Evolutionary conservation across 64 coral and sea anemone species (phyloP).

Genomic region (Pocillopora damicornis): DNA sequence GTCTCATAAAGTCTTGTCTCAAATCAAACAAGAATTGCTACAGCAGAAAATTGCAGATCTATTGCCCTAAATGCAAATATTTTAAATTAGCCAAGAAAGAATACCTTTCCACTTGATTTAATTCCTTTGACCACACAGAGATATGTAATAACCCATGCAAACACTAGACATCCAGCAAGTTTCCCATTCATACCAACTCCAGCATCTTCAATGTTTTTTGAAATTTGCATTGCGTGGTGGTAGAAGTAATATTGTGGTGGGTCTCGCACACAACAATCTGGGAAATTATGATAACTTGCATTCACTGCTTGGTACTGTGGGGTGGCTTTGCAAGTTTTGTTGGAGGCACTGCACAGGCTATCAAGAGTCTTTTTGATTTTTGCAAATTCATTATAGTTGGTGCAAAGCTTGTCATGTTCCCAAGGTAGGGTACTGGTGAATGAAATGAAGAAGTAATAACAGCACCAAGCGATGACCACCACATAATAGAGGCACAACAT

Average conservation of each 20-base stretch:
- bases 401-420: slow-evolving; percentile 55
- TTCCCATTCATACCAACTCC: slow-evolving; percentile 89
- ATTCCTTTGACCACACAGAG: slow-evolving; percentile 99
- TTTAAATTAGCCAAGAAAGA: neutral
- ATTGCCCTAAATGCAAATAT: too few relatives aligned
- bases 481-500: slow-evolving; percentile 95
- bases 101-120: slow-evolving; percentile 99
- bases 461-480: slow-evolving; percentile 92
- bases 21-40: too few relatives aligned
- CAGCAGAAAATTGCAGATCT: too few relatives aligned
- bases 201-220: slow-evolving; percentile 73
- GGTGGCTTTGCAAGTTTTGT: slow-evolving; percentile 19
- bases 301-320: slow-evolving; percentile 9
- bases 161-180: slow-evolving; percentile 82
- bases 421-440: slow-evolving; percentile 77
- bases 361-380: neutral
- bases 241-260: slow-evolving; percentile 97
- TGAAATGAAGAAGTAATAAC: slow-evolving; percentile 95
- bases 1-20: too few relatives aligned
- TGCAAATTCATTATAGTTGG: slow-evolving; percentile 46
- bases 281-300: slow-evolving; percentile 15
- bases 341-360: neutral
- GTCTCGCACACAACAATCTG: slow-evolving; percentile 93
- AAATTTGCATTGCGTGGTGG: slow-evolving; percentile 87
- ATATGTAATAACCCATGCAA: slow-evolving; percentile 97